These are phyloP conservation scores for Henricia sp. DNA, from an alignment of 53 echinoderm and acorn worm genomes.

Conservation along the genomic window DNA sequence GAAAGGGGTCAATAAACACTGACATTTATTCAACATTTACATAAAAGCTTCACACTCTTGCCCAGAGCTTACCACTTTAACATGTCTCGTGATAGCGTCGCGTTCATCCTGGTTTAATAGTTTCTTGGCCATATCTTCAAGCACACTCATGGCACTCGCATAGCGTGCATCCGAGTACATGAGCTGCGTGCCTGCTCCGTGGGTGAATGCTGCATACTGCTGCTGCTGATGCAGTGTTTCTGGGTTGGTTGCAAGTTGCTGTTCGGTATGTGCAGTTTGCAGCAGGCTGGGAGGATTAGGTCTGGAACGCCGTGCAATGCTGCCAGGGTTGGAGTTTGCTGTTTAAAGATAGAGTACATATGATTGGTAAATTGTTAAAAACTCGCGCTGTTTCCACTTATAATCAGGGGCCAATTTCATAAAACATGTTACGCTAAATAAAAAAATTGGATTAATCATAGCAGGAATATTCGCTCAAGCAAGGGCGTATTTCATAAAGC, in stretches of 20 bases:
- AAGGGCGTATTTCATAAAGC: too few species aligned
- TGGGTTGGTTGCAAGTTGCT: neutral
- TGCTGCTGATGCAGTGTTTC: constrained; percentile 18
- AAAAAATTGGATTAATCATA: neutral
- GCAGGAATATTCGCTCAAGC: too few species aligned
- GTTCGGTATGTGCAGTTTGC: neutral
- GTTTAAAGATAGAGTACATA: neutral
- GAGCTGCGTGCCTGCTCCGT: constrained; percentile 89
- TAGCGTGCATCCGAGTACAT: constrained; percentile 72
- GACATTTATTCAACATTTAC: too few species aligned
- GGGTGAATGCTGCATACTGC: constrained; percentile 69
- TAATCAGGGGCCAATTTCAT: too few species aligned
- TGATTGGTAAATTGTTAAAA: too few species aligned
- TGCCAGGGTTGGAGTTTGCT: constrained; percentile 38
- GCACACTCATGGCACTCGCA: constrained; percentile 69
- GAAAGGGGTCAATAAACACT: too few species aligned
- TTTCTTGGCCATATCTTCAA: constrained; percentile 76
- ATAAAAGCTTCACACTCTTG: too few species aligned
- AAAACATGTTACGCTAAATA: too few species aligned
- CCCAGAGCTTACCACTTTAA: constrained; percentile 88
- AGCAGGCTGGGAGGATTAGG: neutral
- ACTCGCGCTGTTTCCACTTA: too few species aligned
- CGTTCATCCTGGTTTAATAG: constrained; percentile 76
- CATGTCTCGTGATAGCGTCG: constrained; percentile 82
- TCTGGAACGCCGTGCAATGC: constrained; percentile 1